phyloP scores from a whole-genome alignment of 2,888 invertebrate species.

The Caenorhabditis angaria region DNA sequence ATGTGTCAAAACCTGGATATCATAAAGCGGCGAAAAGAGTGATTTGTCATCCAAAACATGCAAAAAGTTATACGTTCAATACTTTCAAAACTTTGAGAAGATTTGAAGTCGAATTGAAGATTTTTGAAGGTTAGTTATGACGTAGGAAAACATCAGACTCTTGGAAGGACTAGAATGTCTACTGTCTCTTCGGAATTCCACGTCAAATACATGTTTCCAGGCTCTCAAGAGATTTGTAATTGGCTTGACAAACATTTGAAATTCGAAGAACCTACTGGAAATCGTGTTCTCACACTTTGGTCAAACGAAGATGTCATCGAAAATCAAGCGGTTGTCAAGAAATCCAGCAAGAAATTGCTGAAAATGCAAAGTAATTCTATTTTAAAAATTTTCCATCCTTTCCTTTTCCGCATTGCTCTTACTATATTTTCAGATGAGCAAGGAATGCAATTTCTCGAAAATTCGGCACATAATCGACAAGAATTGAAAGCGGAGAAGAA shows the following conservation, averaged over 20 bases:
- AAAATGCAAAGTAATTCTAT: not conserved
- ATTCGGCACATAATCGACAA: not conserved
- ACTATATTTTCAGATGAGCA: too few species aligned
- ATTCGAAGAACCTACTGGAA: not conserved
- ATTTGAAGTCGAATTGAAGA: conserved; percentile 35
- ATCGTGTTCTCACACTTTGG: not conserved
- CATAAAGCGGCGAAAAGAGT: not conserved
- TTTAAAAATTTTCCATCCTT: not conserved
- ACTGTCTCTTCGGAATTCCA: too few species aligned
- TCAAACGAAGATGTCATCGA: not conserved
- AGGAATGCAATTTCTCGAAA: too few species aligned
- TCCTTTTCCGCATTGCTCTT: not conserved
- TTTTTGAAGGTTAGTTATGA: conserved; percentile 17
- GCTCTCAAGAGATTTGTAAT: not conserved
- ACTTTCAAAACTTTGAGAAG: conserved; percentile 13
- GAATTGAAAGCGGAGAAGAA: conserved; percentile 15
- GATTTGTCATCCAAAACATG: conserved; percentile 12
- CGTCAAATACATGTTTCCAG: too few species aligned
- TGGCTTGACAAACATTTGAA: conserved; percentile 10
- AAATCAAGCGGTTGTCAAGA: not conserved
- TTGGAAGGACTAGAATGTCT: too few species aligned
- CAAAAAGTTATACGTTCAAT: conserved; percentile 11
- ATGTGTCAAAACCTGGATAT: conserved; percentile 8
- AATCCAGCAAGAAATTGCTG: not conserved
- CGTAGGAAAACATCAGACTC: conserved; percentile 5